These are phyloP conservation scores for Pipra filicauda DNA, from an alignment of 2,113 vertebrate genomes.

Conservation along the genomic window DNA sequence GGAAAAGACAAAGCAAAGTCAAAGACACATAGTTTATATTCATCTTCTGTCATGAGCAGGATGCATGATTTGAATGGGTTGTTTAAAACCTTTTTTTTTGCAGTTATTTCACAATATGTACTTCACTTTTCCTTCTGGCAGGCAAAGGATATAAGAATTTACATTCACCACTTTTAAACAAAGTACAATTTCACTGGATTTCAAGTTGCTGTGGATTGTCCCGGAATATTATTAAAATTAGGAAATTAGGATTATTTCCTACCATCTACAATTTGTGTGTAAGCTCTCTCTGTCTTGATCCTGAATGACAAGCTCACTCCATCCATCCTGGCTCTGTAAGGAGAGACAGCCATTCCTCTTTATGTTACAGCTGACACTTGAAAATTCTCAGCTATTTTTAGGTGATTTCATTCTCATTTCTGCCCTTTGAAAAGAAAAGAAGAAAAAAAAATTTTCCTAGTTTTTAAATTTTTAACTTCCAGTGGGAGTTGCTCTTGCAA, in stretches of 20 bases:
- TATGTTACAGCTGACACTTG: conserved; percentile 50
- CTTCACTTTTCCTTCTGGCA: background rate
- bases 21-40: background rate
- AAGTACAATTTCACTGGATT: background rate
- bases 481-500: conserved; percentile 12
- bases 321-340: conserved; percentile 46
- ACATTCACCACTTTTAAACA: background rate
- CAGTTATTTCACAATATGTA: conserved; percentile 5
- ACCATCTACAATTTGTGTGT: background rate
- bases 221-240: background rate
- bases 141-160: background rate
- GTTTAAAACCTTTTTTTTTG: background rate
- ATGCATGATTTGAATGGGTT: background rate
- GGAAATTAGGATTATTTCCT: background rate
- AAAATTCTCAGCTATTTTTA: conserved; percentile 56
- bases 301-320: background rate
- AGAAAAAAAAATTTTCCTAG: background rate
- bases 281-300: background rate
- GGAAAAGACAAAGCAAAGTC: conserved; percentile 36
- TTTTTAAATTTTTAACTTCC: conserved; percentile 22
- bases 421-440: conserved; percentile 38
- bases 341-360: conserved; percentile 45
- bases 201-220: background rate
- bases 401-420: conserved; percentile 33
- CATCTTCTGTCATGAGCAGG: background rate